phyloP scores from a whole-genome alignment of 2,113 vertebrate genomes.

The Carassius auratus region DNA sequence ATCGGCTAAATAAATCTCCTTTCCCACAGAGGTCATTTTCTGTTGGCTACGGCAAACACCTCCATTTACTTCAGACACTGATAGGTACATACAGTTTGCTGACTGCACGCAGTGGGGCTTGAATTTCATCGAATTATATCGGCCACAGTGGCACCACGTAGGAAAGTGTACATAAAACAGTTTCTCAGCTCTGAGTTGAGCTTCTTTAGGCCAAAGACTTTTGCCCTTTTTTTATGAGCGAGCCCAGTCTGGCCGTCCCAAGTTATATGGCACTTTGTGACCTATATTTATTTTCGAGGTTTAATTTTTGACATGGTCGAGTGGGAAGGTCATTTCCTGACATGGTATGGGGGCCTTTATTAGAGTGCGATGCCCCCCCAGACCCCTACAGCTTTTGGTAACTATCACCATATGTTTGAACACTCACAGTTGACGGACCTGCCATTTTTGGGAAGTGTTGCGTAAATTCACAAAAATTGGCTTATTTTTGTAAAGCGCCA shows the following conservation, averaged over 20 bases:
- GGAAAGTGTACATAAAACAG: conserved; percentile 43
- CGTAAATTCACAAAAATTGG: conserved; percentile 24
- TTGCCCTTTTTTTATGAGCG: conserved; percentile 57
- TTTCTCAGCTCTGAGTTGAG: conserved; percentile 41
- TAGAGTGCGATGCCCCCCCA: conserved; percentile 43
- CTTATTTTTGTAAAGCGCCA: conserved; percentile 16
- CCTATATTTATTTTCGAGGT: conserved; percentile 61
- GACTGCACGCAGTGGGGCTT: conserved; percentile 10
- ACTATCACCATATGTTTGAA: conserved; percentile 62
- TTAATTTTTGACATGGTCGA: conserved; percentile 64
- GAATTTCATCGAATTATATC: conserved; percentile 32
- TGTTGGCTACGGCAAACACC: conserved; percentile 28
- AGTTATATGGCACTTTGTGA: conserved; percentile 50
- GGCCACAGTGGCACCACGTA: conserved; percentile 53
- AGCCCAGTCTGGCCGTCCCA: conserved; percentile 61
- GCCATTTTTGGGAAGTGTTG: conserved; percentile 20
- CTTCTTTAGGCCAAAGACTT: conserved; percentile 48
- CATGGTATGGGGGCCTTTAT: conserved; percentile 58
- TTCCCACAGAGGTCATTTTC: conserved; percentile 37
- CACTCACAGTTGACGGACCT: background rate
- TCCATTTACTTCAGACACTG: conserved; percentile 30
- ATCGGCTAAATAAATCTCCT: conserved; percentile 60
- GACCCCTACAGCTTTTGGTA: conserved; percentile 56
- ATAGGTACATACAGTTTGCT: conserved; percentile 28
- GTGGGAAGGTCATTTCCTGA: conserved; percentile 62